Evolutionary conservation across 2,113 vertebrate species (phyloP), one percentile per base, ranked within the genome.

Genomic region (Plecturocebus donacophilus): DNA sequence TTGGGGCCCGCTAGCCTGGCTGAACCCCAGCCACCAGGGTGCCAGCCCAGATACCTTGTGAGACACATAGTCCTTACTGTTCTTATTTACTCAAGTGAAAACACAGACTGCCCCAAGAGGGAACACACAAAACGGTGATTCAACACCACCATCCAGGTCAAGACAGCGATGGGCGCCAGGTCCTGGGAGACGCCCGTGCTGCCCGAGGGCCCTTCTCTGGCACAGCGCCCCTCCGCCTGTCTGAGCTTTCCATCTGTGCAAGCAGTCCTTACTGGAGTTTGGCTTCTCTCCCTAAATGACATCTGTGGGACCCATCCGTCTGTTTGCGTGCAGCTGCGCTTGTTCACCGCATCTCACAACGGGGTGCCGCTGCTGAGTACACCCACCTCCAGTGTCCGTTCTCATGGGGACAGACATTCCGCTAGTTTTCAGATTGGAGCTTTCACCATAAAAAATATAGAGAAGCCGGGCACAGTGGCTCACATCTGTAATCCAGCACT

Each of bases 361-460:
- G 3, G 84, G 6, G 16, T 20, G 16, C n/a, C 8, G 3, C 35
- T 16, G 80, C 38, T 14, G 2, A 25, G 38, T 6, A 6, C 1
- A 49, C 76, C 47, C 47, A 20, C 82, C 10, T 7, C 21, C n/a
- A 11, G 30, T 8, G 19, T 3, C 27, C 47, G 13, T 6, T 32
- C 27, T 79, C 61, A 19, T 23, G 7, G n/a, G 40, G 35, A 16
- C 16, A 52, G 79, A 52, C 32, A 6, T 20, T 17, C 16, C 6
- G 66, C 30, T 35, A 35, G 66, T 17, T 68, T 68, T 68, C 64
- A 68, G 64, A 27, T 64, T 30, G 25, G 61, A 6, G 61, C 27
- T 64, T 64, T 64, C 27, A 30, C 61, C 49, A 52, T 5, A 52
- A 52, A 52, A 52, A 52, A 17, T 52, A 52, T 16, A 52, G 49